A percentile compares a stretch with the other conserved stretches of the same genome.
Evolutionary conservation across 2,113 vertebrate species (phyloP).

Genomic region (Zosterops borbonicus): DNA sequence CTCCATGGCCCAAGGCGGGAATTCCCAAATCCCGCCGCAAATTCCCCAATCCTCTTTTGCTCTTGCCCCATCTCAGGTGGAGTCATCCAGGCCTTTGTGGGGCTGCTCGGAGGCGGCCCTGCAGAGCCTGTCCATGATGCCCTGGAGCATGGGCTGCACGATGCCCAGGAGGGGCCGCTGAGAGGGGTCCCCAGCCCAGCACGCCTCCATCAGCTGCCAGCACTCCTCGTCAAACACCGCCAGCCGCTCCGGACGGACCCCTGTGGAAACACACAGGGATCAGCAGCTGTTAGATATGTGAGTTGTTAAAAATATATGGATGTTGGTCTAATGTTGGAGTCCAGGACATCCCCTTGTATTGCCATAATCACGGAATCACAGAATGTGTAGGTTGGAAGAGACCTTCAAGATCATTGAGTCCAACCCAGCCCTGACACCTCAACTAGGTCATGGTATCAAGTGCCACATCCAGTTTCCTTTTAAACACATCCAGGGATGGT

Average conservation of each 20-base stretch:
- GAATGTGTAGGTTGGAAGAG: too few species aligned
- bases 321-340: too few species aligned
- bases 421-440: too few species aligned
- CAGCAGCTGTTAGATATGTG: too few species aligned
- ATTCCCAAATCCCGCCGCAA: background rate
- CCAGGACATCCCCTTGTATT: too few species aligned
- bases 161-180: constrained; percentile 92
- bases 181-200: constrained; percentile 92
- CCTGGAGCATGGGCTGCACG: constrained; percentile 91
- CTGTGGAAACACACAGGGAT: constrained; percentile 63
- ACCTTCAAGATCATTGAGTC: too few species aligned
- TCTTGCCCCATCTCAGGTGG: constrained; percentile 76
- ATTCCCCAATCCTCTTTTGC: background rate
- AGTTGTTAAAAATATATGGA: too few species aligned
- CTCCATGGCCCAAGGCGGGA: background rate
- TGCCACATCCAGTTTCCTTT: too few species aligned
- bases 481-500: too few species aligned
- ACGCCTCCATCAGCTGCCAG: constrained; percentile 99
- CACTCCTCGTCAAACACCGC: constrained; percentile 91
- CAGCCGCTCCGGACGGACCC: constrained; percentile 89
- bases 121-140: constrained; percentile 92
- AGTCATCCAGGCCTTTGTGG: constrained; percentile 84
- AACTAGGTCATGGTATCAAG: too few species aligned
- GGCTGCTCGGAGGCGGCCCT: constrained; percentile 71
- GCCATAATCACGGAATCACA: too few species aligned